phyloP scores from a whole-genome alignment of 2,888 invertebrate genomes.

The Epiblema foenella region DNA sequence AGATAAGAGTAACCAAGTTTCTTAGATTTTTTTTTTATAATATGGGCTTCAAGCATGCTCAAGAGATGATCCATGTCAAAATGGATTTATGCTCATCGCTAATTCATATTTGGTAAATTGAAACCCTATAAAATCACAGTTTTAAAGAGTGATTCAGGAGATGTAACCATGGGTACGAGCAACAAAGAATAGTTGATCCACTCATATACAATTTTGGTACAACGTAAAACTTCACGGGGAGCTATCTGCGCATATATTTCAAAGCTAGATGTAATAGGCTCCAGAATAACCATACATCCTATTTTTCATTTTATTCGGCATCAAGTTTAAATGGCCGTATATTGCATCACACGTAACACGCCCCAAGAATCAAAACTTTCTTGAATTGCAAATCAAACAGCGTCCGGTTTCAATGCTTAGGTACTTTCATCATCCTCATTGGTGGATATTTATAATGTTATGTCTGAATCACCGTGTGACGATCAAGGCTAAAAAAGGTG shows the following conservation, averaged over 20 bases:
- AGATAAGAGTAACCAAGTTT: no score
- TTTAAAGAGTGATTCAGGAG: no score
- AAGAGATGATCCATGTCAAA: no score
- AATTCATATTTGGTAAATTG: no score
- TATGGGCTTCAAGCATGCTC: no score
- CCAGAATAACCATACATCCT: background rate
- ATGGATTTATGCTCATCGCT: no score
- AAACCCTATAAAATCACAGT: no score
- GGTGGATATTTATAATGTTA: slow-evolving; percentile 72
- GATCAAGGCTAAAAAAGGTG: slow-evolving; percentile 77
- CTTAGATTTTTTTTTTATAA: no score
- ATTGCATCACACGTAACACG: slow-evolving; percentile 34
- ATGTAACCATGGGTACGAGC: no score
- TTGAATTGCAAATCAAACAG: slow-evolving; percentile 51
- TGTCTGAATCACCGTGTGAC: slow-evolving; percentile 81
- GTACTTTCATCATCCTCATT: slow-evolving; percentile 78
- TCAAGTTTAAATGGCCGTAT: no score
- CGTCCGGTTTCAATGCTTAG: slow-evolving; percentile 65
- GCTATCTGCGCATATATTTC: background rate
- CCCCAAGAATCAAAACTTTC: slow-evolving; percentile 26
- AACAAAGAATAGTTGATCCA: no score
- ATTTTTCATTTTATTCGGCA: no score
- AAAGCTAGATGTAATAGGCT: background rate
- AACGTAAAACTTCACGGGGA: background rate
- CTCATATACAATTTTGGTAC: background rate